Evolutionary conservation across 1,140 invertebrate species (phyloP), one percentile per base, ranked within the genome.

Genomic region (Drosophila pandora): DNA sequence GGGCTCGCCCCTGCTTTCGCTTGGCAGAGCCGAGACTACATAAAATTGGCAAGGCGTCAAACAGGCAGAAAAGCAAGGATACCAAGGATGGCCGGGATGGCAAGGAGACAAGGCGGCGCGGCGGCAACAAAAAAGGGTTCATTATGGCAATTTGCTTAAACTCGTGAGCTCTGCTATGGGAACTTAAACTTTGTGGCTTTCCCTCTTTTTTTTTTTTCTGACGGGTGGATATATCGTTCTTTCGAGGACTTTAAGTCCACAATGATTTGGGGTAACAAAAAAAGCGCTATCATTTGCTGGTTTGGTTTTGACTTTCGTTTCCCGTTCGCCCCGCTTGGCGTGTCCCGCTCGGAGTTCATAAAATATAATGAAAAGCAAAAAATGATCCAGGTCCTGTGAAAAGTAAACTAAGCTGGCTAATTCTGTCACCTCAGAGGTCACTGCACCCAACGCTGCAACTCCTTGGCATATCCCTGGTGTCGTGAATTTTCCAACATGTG

Each of bases 141-240:
- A 88, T 88, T 88, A 88, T 83, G 79, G 83, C 83, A 88, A 88
- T 88, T 88, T 88, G 83, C 83, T 88, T 88, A 88, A 87, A 88
- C 83, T 88, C 68, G 57, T 76, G 72, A 72, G 77, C 78, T 41
- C 25, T 22, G 34, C 32, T 45, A 53, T 45, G 52, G 71, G 50
- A 84, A 64, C 52, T 80, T 64, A 21, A 60, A 73, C 56, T 79
- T 76, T 74, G 68, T 57, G 71, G 56, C 76, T 71, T 47, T 56
- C 32, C 50, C 53, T 49, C 32, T 53, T 63, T 23, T 57, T 50
- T 48, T 59, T 49, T 37, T 47, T 58, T 72, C n/a, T 43, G 21
- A 47, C 43, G 21, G 43, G 34, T 32, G 41, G 8, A 49, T 64
- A 48, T 68, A 43, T 43, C 43, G 25, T 60, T 52, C 63, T 41